These are phyloP conservation scores for Ancistrus triradiatus DNA, from an alignment of 2,113 vertebrate species.

Conservation along the genomic window DNA sequence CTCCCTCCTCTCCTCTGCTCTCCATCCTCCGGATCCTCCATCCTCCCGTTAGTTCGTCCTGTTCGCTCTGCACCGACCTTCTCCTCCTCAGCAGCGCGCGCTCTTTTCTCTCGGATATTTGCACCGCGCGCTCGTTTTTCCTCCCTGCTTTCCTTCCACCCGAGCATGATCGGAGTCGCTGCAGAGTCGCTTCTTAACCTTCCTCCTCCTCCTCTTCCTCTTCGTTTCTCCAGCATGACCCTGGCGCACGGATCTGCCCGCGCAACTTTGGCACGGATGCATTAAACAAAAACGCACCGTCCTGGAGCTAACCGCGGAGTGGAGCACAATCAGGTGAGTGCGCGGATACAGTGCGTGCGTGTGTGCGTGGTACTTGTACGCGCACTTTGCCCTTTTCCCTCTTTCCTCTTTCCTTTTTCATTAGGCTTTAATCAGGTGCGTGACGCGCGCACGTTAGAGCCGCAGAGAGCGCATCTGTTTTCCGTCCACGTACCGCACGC, in stretches of 20 bases:
- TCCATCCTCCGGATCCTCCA: constrained; percentile 15
- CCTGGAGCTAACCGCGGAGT: constrained; percentile 62
- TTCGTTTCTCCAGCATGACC: constrained; percentile 72
- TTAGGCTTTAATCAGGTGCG: too few relatives aligned
- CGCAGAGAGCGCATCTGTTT: too few relatives aligned
- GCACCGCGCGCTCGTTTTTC: neutral
- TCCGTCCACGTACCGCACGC: too few relatives aligned
- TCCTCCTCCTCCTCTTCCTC: constrained; percentile 71
- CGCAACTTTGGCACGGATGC: constrained; percentile 72
- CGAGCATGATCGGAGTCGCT: constrained; percentile 76
- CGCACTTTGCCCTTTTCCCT: neutral
- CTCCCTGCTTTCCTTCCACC: constrained; percentile 53
- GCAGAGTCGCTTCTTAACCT: too few relatives aligned
- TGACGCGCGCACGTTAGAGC: too few relatives aligned
- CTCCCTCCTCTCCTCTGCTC: constrained; percentile 33
- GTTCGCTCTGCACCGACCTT: constrained; percentile 1
- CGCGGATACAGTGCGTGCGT: neutral
- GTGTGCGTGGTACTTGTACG: neutral
- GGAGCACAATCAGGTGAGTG: constrained; percentile 74
- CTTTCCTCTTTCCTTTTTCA: neutral
- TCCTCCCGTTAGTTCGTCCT: constrained; percentile 11
- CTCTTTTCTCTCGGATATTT: constrained; percentile 30
- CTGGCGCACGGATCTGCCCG: constrained; percentile 71
- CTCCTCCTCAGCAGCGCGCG: neutral
- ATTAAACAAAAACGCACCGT: constrained; percentile 65